Conservation (phyloP, 2,113 vertebrate species). For the Lepisosteus osseus region DNA sequence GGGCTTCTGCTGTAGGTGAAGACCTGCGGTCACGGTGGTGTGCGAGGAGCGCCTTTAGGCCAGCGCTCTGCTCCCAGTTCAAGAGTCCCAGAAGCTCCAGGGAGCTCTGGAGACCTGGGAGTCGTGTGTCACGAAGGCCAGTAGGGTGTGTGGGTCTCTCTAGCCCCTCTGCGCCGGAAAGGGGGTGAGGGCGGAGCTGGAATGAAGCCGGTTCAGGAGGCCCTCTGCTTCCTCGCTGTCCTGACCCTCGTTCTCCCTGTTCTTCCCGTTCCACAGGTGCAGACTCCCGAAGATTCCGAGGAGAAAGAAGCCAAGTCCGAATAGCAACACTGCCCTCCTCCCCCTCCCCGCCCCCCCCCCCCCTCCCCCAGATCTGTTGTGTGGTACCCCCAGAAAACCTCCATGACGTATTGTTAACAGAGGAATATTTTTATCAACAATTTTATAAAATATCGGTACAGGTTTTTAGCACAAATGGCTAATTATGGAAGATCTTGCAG, state of each 20-base stretch:
- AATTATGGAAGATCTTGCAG: constrained; percentile 68
- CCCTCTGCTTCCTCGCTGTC: too few species aligned
- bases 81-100: too few species aligned
- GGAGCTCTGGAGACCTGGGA: too few species aligned
- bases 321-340: constrained; percentile 66
- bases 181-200: too few species aligned
- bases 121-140: too few species aligned
- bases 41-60: too few species aligned
- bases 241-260: background rate
- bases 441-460: constrained; percentile 80
- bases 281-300: constrained; percentile 58
- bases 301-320: constrained; percentile 73
- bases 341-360: constrained; percentile 39
- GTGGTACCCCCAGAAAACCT: constrained; percentile 59
- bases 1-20: too few species aligned
- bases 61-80: too few species aligned
- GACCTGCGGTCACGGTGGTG: too few species aligned
- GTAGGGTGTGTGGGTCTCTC: too few species aligned
- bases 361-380: constrained; percentile 51
- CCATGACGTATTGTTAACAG: constrained; percentile 77
- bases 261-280: constrained; percentile 53
- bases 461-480: constrained; percentile 81
- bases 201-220: too few species aligned
- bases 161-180: too few species aligned
- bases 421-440: constrained; percentile 82